These are phyloP conservation scores for Tetramorium parvispinum DNA, from an alignment of 1,140 invertebrate genomes.

Conservation along the genomic window DNA sequence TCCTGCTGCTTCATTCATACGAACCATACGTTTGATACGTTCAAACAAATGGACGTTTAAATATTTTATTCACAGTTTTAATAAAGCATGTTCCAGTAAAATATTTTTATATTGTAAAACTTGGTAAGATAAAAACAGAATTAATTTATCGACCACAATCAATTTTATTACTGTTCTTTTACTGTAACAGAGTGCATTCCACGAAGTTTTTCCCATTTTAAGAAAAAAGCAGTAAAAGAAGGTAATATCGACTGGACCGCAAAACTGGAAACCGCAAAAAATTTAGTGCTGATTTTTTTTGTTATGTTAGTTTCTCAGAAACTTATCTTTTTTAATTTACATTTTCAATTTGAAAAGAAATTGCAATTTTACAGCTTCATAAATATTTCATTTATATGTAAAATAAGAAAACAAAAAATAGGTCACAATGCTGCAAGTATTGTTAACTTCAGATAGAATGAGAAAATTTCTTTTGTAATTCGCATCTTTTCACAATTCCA, in stretches of 20 bases:
- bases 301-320: not conserved
- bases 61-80: not conserved
- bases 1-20: not conserved
- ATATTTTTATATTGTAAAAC: constrained; percentile 1
- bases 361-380: not conserved
- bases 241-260: not conserved
- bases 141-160: not conserved
- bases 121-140: not conserved
- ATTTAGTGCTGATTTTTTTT: not conserved
- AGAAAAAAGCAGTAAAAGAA: not conserved
- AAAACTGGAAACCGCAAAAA: not conserved
- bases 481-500: not conserved
- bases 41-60: not conserved
- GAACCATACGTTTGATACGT: not conserved
- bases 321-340: not conserved
- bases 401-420: not conserved
- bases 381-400: not conserved
- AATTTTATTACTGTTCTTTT: not conserved
- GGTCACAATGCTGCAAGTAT: not conserved
- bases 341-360: not conserved
- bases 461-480: not conserved
- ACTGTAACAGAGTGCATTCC: not conserved
- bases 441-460: not conserved
- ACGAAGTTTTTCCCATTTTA: not conserved
- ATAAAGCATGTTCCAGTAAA: not conserved